Conservation (phyloP, 2,113 vertebrate genomes). For the Urocitellus parryii region DNA sequence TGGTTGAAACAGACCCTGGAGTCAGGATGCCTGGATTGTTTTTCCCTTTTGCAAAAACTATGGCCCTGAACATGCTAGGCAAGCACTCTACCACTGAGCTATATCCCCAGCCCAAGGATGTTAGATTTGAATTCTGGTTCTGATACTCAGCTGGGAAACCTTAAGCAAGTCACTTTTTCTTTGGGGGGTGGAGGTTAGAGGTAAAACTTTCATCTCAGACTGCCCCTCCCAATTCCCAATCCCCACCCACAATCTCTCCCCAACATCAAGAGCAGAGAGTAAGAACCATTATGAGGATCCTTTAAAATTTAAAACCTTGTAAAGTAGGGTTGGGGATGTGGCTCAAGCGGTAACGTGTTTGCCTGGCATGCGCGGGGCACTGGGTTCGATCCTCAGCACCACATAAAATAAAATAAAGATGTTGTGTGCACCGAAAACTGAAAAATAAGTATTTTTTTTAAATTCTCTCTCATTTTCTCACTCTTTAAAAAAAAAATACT, state of each 20-base stretch:
- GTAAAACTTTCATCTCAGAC: conserved; percentile 79
- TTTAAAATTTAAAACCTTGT: conserved; percentile 22
- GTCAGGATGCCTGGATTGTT: not conserved
- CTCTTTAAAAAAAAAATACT: not conserved
- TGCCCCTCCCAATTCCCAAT: conserved; percentile 28
- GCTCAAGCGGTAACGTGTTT: too few species aligned
- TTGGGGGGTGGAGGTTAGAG: not conserved
- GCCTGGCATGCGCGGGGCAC: too few species aligned
- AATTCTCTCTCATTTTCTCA: too few species aligned
- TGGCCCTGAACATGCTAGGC: too few species aligned
- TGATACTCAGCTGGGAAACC: not conserved
- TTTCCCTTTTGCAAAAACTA: too few species aligned
- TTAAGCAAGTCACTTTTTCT: not conserved
- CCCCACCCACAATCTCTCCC: conserved; percentile 37
- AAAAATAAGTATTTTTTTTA: too few species aligned
- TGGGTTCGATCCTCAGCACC: too few species aligned
- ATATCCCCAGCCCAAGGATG: not conserved
- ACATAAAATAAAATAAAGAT: too few species aligned
- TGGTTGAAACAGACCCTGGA: not conserved
- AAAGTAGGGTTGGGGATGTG: too few species aligned
- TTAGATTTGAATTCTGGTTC: not conserved
- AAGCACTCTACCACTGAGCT: too few species aligned
- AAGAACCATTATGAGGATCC: conserved; percentile 59
- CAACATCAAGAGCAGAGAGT: conserved; percentile 67
- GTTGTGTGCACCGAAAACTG: too few species aligned